Base-by-base conservation (phyloP, 1,140 invertebrate genomes). In the Goniozus legneri region DNA sequence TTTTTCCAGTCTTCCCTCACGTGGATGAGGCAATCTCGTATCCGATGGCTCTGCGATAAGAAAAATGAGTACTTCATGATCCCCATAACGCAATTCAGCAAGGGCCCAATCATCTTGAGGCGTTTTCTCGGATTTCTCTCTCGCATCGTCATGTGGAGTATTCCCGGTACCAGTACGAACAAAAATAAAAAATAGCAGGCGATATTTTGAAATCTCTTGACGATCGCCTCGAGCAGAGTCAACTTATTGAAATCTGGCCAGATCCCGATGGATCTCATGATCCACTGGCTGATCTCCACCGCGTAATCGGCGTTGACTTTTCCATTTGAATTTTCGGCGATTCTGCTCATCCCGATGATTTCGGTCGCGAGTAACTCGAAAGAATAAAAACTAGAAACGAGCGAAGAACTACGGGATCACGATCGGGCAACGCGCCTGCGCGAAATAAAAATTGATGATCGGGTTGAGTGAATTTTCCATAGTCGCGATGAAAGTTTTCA, bases 1-100 rank as follows among this genome's bases (percentile, higher is more conserved):
- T 16, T 6, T 0, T 3, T 8, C 61, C 59, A 64, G 8, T 63
- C 56, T 2, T 34, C 20, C 12, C 19, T 37, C 2, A 54, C 46
- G 6, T 21, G 37, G 0, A 49, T 10, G 12, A 61, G 15, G 7
- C 48, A 50, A 0, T 16, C 21, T 10, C 13, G 32, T 1, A 62
- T 52, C 2, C 42, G 8, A 2, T 32, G 33, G 3, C 13, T 12
- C 3, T 36, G 27, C 14, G 14, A 31, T 8, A 62, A 1, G 1
- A 60, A 22, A 0, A 58, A 13, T 3, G 24, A 37, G 15, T 53
- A 56, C 18, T 60, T 56, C 22, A 32, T 4, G 16, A 47, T 21
- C 12, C 38, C 24, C 16, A 54, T 54, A n/a, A 13, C 15, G 10
- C 33, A 39, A 3, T 54, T 50, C 1, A 50, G 3, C 2, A 51